These are phyloP conservation scores for Capitulum mitella DNA, from an alignment of 2,888 invertebrate species.

Conservation along the genomic window DNA sequence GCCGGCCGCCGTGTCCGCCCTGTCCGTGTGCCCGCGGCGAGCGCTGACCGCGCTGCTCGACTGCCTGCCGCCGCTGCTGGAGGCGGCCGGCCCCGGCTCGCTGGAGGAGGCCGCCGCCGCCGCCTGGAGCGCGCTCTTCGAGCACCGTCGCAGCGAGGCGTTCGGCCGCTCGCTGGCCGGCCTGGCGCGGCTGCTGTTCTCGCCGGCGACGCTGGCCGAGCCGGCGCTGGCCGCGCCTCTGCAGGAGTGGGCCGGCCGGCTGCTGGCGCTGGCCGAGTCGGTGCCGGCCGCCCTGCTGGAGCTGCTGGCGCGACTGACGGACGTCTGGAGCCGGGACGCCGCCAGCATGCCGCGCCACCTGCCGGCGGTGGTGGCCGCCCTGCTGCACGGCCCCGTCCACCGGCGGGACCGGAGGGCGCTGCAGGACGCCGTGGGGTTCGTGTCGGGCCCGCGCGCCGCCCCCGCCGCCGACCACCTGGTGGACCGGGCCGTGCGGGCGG, in stretches of 20 bases:
- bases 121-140: neutral
- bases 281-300: neutral
- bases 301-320: neutral
- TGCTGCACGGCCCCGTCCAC: constrained; percentile 49
- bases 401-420: constrained; percentile 47
- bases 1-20: neutral
- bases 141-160: constrained; percentile 1
- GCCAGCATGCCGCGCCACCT: neutral
- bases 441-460: neutral
- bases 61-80: neutral
- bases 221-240: neutral
- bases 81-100: neutral
- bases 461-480: neutral
- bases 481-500: neutral
- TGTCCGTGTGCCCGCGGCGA: neutral
- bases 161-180: neutral
- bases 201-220: neutral
- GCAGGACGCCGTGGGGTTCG: neutral
- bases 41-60: neutral
- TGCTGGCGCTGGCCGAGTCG: neutral
- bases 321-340: neutral
- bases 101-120: neutral
- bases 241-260: neutral
- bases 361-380: constrained; percentile 42
- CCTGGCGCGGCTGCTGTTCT: neutral